Base-by-base conservation (phyloP, 1,140 invertebrate genomes). In the Formica exsecta region DNA sequence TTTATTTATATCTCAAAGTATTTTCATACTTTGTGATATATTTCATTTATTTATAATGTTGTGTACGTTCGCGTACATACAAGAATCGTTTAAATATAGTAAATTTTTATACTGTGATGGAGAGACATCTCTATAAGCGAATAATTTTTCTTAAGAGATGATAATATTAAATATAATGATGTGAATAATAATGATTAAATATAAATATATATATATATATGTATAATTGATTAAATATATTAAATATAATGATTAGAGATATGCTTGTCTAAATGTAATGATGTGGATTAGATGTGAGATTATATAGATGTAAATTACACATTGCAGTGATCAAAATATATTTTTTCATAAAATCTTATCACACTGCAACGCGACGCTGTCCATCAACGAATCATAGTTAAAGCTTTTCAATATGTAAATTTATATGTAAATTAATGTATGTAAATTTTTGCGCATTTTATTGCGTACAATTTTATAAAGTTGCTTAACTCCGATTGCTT, bases 401-500 rank as follows among this genome's bases (percentile, higher is more conserved):
- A 29, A 29, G 25, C 25, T 29, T 29, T 29, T 29, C 25, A 29
- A 29, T 29, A 29, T 29, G 25, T 29, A 29, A 29, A 29, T 29
- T 29, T 29, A 29, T 29, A 29, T 29, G 25, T 29, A 32, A 32
- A 32, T 32, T 32, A 32, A 44, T 4, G 59, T 68, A 80, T 41
- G 51, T 81, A 75, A 80, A 85, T 38, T 89, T 86, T 36, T 62
- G 88, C 62, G 71, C 87, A 36, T 75, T 29, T 11, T 65, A 4
- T 65, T 32, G 29, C 48, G 25, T 25, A 0, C 13, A 29, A n/a
- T 57, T 57, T 25, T 32, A 41, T 25, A 9, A 41, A 32, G 41
- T 25, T n/a, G 8, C 25, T 57, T 38, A 38, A 68, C 13, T 66
- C 0, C 16, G 36, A 9, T 62, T 16, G 38, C 13, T 80, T 81